Percentiles rank a stretch among this genome's conserved stretches.
phyloP scores from a whole-genome alignment of 2,888 invertebrate species.

The Cataglyphis rosenhaueri region DNA sequence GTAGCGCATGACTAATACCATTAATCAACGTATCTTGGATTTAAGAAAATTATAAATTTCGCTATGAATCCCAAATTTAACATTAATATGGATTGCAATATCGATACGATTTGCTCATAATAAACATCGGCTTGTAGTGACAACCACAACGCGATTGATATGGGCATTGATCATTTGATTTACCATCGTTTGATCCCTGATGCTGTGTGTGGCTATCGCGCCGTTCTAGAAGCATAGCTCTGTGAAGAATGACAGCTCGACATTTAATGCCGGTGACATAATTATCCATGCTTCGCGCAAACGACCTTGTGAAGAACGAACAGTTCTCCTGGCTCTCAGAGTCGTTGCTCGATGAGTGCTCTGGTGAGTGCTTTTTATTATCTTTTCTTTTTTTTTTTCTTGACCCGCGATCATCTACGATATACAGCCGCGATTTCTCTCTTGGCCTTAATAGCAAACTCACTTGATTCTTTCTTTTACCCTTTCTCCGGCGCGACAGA shows the following conservation, averaged over 20 bases:
- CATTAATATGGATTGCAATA: background rate
- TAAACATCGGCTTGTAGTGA: background rate
- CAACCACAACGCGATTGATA: background rate
- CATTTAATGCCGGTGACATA: constrained; percentile 38
- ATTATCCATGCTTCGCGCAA: constrained; percentile 9
- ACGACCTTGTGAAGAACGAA: constrained; percentile 22
- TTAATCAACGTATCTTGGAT: background rate
- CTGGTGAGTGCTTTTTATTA: background rate
- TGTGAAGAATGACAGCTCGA: constrained; percentile 5
- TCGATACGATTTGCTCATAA: background rate
- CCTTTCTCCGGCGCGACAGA: constrained; percentile 36
- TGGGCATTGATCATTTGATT: constrained; percentile 7
- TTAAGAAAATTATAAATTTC: background rate
- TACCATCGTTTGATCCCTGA: background rate
- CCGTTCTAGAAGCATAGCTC: background rate
- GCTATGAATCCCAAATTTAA: background rate
- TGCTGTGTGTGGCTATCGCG: background rate
- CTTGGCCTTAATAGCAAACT: constrained; percentile 53
- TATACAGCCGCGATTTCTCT: constrained; percentile 52
- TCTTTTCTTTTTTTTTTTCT: constrained; percentile 15
- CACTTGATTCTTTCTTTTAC: constrained; percentile 40
- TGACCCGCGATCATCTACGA: constrained; percentile 3
- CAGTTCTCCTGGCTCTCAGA: constrained; percentile 10
- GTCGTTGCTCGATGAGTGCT: background rate
- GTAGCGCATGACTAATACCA: background rate